Evolutionary conservation across 1,140 invertebrate genomes (phyloP).

Genomic region (Brachionus calyciflorus): DNA sequence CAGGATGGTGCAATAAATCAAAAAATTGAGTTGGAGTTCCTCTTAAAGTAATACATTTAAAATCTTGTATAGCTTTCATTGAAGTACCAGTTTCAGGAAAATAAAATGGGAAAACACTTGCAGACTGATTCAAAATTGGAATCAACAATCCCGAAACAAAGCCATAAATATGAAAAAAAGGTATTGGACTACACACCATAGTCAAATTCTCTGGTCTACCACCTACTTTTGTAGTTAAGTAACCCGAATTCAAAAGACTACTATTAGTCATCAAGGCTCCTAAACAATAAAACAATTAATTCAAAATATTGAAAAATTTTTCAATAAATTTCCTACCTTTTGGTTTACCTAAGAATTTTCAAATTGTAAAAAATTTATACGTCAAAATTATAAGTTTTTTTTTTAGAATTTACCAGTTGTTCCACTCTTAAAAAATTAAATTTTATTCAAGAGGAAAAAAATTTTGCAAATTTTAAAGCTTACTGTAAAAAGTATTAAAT

Average conservation of each 20-base stretch:
- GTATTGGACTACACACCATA: conserved; percentile 74
- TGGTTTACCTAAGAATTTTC: conserved; percentile 60
- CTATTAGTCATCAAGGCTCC: conserved; percentile 78
- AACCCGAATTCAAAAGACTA: conserved; percentile 80
- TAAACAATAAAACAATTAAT: not conserved
- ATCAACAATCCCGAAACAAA: conserved; percentile 69
- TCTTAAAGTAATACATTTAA: conserved; percentile 74
- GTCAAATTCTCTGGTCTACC: conserved; percentile 62
- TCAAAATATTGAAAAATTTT: not conserved
- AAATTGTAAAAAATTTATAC: not conserved
- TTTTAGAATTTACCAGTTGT: conserved; percentile 66
- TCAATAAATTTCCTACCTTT: conserved; percentile 63
- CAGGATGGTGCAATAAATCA: conserved; percentile 68
- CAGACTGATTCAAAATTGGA: conserved; percentile 63
- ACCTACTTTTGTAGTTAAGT: conserved; percentile 67
- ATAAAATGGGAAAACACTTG: conserved; percentile 41
- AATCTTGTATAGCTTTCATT: conserved; percentile 47
- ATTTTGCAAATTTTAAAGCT: not conserved
- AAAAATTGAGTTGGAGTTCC: conserved; percentile 97
- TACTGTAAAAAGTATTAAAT: conserved; percentile 39
- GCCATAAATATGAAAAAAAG: conserved; percentile 88
- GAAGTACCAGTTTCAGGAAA: not conserved
- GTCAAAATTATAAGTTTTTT: not conserved
- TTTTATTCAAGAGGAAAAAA: not conserved
- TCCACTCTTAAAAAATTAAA: conserved; percentile 17